Percentiles rank a stretch among this genome's conserved stretches.
Conservation (phyloP, 2,888 invertebrate species). For the Conomelus anceps region DNA sequence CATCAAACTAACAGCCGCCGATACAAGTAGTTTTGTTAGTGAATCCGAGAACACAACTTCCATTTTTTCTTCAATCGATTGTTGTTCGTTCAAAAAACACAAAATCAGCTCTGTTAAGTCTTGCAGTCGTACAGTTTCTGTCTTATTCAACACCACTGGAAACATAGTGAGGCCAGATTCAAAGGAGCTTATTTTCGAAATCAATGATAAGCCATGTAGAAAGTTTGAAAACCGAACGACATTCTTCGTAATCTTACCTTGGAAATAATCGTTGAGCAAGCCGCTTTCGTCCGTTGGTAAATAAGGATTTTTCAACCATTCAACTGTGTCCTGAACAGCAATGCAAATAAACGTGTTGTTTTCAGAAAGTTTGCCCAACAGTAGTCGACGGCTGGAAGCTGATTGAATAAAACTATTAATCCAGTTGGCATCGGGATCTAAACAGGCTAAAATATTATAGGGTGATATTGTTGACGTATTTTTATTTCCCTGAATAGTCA, state of each 20-base stretch:
- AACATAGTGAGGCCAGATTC: slow-evolving; percentile 13
- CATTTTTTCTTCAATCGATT: slow-evolving; percentile 1
- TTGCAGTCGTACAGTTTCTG: slow-evolving; percentile 14
- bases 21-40: not conserved
- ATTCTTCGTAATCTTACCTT: slow-evolving; percentile 2
- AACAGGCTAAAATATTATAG: slow-evolving; percentile 16
- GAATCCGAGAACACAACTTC: not conserved
- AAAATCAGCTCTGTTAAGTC: slow-evolving; percentile 11
- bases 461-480: not conserved
- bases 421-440: slow-evolving; percentile 21
- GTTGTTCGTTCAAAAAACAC: not conserved
- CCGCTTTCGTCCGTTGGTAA: not conserved
- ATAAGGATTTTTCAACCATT: slow-evolving; percentile 18
- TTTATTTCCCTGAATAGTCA: not conserved
- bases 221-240: slow-evolving; percentile 2
- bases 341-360: slow-evolving; percentile 14
- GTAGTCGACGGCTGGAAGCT: not conserved
- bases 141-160: slow-evolving; percentile 17
- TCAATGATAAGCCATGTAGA: slow-evolving; percentile 18
- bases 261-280: not conserved
- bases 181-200: slow-evolving; percentile 14
- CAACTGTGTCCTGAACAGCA: slow-evolving; percentile 10
- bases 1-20: not conserved
- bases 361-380: slow-evolving; percentile 10
- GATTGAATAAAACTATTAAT: slow-evolving; percentile 11